Evolutionary conservation across 2,888 invertebrate genomes (phyloP).

Genomic region (Oscheius sp.): DNA sequence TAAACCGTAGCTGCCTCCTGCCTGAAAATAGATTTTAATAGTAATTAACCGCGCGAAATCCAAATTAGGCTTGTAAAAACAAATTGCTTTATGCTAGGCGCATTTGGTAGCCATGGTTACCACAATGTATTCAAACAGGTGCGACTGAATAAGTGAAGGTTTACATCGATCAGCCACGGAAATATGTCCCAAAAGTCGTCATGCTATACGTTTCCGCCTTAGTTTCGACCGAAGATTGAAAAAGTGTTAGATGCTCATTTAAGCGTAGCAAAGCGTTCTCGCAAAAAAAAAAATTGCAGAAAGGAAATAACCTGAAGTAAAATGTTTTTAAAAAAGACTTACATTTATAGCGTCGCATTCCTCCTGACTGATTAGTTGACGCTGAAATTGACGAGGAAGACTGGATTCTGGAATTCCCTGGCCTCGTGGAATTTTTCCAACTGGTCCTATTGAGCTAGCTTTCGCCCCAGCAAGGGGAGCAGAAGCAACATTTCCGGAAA

Average conservation of each 20-base stretch:
- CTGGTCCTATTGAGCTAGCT: constrained; percentile 56
- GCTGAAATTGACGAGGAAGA: constrained; percentile 57
- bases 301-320: not conserved
- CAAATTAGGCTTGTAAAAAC: not conserved
- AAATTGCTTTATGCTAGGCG: not conserved
- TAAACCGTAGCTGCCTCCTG: constrained; percentile 23
- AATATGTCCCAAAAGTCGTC: not conserved
- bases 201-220: not conserved
- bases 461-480: constrained; percentile 30
- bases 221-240: not conserved
- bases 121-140: constrained; percentile 14
- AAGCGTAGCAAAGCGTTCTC: not conserved
- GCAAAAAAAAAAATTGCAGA: not conserved
- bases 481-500: constrained; percentile 18
- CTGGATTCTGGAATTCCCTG: constrained; percentile 50
- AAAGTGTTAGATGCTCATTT: no score
- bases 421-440: constrained; percentile 58
- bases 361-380: constrained; percentile 56
- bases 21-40: constrained; percentile 17
- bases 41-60: not conserved
- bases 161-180: not conserved
- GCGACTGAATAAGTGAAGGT: constrained; percentile 6
- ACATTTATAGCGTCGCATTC: constrained; percentile 67
- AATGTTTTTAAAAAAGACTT: constrained; percentile 27
- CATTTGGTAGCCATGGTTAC: constrained; percentile 10